These are phyloP conservation scores for Crypturellus undulatus DNA, from an alignment of 2,113 vertebrate species.

Conservation along the genomic window DNA sequence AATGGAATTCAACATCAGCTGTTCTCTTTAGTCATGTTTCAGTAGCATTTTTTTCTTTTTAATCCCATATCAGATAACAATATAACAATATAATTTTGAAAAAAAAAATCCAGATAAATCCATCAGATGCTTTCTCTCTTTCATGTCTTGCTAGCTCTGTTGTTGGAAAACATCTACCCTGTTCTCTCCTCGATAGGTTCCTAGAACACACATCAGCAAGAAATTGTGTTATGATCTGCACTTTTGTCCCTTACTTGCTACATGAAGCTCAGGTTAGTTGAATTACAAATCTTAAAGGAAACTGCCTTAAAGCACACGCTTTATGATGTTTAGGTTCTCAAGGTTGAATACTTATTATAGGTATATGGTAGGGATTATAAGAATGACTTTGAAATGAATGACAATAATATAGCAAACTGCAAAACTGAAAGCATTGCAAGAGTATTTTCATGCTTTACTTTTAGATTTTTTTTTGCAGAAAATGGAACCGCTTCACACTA, in stretches of 20 bases:
- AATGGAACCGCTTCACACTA: background rate
- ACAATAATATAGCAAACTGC: background rate
- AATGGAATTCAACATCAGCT: background rate
- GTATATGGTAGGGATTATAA: background rate
- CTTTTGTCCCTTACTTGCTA: conserved; percentile 14
- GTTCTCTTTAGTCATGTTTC: background rate
- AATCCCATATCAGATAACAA: background rate
- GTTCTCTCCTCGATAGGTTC: background rate
- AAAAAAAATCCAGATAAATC: background rate
- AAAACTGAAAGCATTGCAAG: background rate
- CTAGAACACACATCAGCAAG: background rate
- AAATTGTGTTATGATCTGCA: background rate
- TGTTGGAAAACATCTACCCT: background rate
- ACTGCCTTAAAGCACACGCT: background rate
- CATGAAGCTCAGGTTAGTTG: conserved; percentile 11
- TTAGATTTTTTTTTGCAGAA: background rate
- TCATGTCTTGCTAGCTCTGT: conserved; percentile 40
- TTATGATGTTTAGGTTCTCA: background rate
- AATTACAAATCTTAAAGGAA: conserved; percentile 10
- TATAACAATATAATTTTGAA: background rate
- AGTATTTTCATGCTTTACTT: background rate
- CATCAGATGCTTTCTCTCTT: conserved; percentile 27
- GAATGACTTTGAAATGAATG: background rate
- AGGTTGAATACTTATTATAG: background rate
- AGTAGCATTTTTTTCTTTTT: background rate